Evolutionary conservation across 2,888 invertebrate genomes (phyloP).

Genomic region (Caenorhabditis imperialis): DNA sequence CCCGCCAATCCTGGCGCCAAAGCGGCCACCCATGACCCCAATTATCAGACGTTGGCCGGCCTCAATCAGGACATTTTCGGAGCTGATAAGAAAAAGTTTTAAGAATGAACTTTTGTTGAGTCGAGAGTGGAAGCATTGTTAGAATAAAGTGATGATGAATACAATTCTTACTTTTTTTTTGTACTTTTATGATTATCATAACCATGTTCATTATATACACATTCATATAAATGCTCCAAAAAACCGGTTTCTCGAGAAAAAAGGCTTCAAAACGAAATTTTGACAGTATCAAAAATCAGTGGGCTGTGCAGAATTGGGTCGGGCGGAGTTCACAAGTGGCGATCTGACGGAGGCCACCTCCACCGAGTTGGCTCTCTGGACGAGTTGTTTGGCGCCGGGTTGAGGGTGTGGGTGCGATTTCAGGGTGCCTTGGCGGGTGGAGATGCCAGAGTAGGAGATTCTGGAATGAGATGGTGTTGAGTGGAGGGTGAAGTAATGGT

Average conservation of each 20-base stretch:
- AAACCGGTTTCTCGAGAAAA: no score
- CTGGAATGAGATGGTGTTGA: slow-evolving; percentile 19
- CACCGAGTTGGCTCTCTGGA: slow-evolving; percentile 37
- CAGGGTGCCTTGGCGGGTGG: slow-evolving; percentile 54
- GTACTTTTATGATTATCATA: no score
- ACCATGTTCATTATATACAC: no score
- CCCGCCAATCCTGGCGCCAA: slow-evolving; percentile 14
- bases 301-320: slow-evolving; percentile 36
- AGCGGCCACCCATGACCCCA: no score
- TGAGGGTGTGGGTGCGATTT: slow-evolving; percentile 18
- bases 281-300: slow-evolving; percentile 28
- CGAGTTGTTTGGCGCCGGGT: slow-evolving; percentile 18
- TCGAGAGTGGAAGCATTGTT: no score
- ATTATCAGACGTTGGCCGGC: slow-evolving; percentile 27
- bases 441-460: slow-evolving; percentile 50
- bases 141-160: no score
- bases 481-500: no score
- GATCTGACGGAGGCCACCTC: slow-evolving; percentile 32
- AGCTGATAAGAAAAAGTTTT: slow-evolving; percentile 18
- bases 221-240: no score
- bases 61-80: slow-evolving; percentile 30
- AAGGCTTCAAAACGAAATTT: no score
- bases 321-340: slow-evolving; percentile 16
- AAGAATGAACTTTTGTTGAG: no score
- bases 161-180: no score